Conservation (phyloP, 2,888 invertebrate genomes). For the Clusia tigrina region DNA sequence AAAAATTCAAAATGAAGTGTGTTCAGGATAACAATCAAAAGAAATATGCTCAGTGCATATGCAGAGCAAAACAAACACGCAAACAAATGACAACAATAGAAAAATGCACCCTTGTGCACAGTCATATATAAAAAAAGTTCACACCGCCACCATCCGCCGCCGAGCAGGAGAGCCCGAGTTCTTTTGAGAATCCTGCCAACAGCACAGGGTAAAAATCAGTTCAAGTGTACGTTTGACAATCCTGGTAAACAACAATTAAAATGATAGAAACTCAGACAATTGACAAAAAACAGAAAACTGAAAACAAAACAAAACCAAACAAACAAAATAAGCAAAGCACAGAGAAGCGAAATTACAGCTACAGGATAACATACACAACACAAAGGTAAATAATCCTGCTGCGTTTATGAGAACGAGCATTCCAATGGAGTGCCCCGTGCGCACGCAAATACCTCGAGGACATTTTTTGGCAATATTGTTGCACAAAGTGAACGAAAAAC, state of each 20-base stretch:
- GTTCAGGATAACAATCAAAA: neutral
- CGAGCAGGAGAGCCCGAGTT: no score
- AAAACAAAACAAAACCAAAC: neutral
- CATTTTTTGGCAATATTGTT: slow-evolving; percentile 40
- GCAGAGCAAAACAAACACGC: neutral
- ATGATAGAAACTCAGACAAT: slow-evolving; percentile 45
- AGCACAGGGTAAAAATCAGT: slow-evolving; percentile 2
- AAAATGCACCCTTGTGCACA: neutral
- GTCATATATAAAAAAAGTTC: neutral
- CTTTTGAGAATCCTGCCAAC: neutral
- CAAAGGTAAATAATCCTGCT: neutral
- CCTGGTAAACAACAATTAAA: slow-evolving; percentile 59
- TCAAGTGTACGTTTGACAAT: slow-evolving; percentile 55
- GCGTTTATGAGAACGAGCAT: neutral
- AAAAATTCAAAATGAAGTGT: neutral
- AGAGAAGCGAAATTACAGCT: slow-evolving; percentile 46
- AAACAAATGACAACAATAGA: no score
- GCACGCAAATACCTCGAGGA: slow-evolving; percentile 48
- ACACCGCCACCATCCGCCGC: neutral
- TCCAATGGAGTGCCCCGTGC: neutral
- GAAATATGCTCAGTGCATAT: neutral
- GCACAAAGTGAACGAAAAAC: slow-evolving; percentile 5
- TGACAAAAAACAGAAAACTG: slow-evolving; percentile 29
- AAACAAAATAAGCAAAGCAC: no score
- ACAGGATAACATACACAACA: slow-evolving; percentile 37